Evolutionary conservation across 2,113 vertebrate genomes (phyloP).

Genomic region (Carlito syrichta): DNA sequence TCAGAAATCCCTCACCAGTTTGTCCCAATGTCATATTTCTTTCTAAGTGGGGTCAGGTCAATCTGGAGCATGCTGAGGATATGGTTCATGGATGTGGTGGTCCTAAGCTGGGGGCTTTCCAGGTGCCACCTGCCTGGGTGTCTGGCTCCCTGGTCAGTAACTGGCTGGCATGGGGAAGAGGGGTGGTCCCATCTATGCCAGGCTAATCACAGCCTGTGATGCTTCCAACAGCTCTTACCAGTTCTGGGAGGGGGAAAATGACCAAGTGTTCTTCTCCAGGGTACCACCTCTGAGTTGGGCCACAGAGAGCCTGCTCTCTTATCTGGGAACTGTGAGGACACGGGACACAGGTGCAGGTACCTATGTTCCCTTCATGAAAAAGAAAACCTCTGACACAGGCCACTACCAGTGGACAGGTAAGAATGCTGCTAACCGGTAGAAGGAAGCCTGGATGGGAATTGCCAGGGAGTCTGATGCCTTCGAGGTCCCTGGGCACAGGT

Average conservation of each 20-base stretch:
- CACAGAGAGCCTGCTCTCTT: background rate
- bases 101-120: fast-evolving
- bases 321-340: background rate
- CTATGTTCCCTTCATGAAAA: fast-evolving
- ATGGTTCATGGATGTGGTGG: fast-evolving
- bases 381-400: background rate
- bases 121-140: fast-evolving
- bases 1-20: background rate
- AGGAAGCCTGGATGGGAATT: fast-evolving
- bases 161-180: fast-evolving
- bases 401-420: background rate
- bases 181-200: fast-evolving
- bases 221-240: fast-evolving
- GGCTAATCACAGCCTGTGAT: fast-evolving
- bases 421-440: fast-evolving
- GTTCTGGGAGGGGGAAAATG: fast-evolving
- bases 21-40: fast-evolving
- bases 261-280: no score
- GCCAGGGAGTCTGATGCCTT: background rate
- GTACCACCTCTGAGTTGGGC: fast-evolving
- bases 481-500: background rate
- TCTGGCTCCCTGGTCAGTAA: background rate
- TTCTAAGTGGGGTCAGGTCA: background rate
- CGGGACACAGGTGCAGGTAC: no score
- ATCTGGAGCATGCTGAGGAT: background rate